A percentile compares a stretch with the other conserved stretches of the same genome.
Conservation (phyloP, 1,140 invertebrate genomes). For the Drosophila orena region DNA sequence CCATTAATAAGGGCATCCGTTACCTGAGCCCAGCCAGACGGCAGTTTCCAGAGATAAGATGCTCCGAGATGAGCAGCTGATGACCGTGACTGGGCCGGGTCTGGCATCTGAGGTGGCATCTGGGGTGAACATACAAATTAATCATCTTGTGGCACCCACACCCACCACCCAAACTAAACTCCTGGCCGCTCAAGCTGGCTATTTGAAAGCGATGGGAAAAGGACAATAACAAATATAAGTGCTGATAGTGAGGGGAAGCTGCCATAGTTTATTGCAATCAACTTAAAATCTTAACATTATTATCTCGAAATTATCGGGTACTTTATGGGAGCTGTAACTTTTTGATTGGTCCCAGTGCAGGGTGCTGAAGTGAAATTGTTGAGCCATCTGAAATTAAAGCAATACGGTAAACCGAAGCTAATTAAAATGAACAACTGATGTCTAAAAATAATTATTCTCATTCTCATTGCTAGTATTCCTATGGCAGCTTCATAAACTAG, state of each 20-base stretch:
- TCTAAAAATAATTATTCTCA: too few species aligned
- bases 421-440: too few species aligned
- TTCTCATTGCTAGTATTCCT: too few species aligned
- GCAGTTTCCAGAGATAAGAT: not conserved
- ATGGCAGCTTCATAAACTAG: too few species aligned
- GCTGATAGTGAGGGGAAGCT: too few species aligned
- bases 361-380: too few species aligned
- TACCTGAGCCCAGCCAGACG: conserved; percentile 51
- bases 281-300: not conserved
- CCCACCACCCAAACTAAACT: not conserved
- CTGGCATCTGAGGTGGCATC: conserved; percentile 55
- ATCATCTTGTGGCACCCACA: conserved; percentile 67
- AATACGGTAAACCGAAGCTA: too few species aligned
- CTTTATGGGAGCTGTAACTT: too few species aligned
- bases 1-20: conserved; percentile 11
- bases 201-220: conserved; percentile 32
- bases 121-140: conserved; percentile 74
- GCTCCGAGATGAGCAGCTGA: conserved; percentile 21
- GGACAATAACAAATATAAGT: conserved; percentile 17
- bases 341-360: too few species aligned
- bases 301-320: too few species aligned
- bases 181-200: conserved; percentile 40
- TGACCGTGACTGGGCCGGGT: conserved; percentile 43
- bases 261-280: not conserved
- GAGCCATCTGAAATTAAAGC: too few species aligned